Percentiles rank a stretch among this genome's conserved stretches.
Conservation (phyloP, 2,113 vertebrate species). For the Polypterus bichir region DNA sequence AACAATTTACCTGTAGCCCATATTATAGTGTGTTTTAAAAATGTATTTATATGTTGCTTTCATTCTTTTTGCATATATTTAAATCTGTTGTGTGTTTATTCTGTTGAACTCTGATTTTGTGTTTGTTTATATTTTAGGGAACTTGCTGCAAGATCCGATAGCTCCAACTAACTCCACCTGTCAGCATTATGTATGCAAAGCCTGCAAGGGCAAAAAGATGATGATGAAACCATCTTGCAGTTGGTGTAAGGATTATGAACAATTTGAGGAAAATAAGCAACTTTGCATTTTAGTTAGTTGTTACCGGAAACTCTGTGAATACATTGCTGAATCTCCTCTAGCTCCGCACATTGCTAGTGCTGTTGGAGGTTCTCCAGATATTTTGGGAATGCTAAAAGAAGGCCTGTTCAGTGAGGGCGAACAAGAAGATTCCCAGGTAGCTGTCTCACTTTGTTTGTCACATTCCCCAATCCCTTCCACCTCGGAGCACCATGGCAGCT, state of each 20-base stretch:
- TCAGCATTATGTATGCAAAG: slow-evolving; percentile 87
- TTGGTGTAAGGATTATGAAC: slow-evolving; percentile 89
- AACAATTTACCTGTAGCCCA: too few species aligned
- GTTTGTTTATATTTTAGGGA: slow-evolving; percentile 51
- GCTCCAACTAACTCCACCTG: slow-evolving; percentile 81
- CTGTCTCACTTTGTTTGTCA: slow-evolving; percentile 58
- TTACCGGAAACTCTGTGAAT: slow-evolving; percentile 88
- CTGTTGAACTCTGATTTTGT: not conserved
- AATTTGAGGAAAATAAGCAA: slow-evolving; percentile 89
- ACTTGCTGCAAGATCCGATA: slow-evolving; percentile 86
- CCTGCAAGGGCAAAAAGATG: slow-evolving; percentile 91
- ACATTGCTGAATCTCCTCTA: slow-evolving; percentile 75
- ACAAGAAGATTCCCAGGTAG: slow-evolving; percentile 49
- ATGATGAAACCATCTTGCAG: slow-evolving; percentile 79
- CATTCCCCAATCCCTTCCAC: slow-evolving; percentile 67
- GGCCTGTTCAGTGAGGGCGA: slow-evolving; percentile 61
- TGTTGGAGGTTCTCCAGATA: slow-evolving; percentile 72
- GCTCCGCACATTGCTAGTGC: slow-evolving; percentile 70
- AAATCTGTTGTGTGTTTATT: too few species aligned
- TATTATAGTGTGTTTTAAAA: too few species aligned
- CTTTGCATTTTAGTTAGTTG: slow-evolving; percentile 81
- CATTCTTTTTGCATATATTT: too few species aligned
- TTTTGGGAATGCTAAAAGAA: slow-evolving; percentile 80
- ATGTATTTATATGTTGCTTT: too few species aligned
- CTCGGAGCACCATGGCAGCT: slow-evolving; percentile 39